Evolutionary conservation across 64 coral and sea anemone genomes (phyloP).

Genomic region (Trachythela sp.): DNA sequence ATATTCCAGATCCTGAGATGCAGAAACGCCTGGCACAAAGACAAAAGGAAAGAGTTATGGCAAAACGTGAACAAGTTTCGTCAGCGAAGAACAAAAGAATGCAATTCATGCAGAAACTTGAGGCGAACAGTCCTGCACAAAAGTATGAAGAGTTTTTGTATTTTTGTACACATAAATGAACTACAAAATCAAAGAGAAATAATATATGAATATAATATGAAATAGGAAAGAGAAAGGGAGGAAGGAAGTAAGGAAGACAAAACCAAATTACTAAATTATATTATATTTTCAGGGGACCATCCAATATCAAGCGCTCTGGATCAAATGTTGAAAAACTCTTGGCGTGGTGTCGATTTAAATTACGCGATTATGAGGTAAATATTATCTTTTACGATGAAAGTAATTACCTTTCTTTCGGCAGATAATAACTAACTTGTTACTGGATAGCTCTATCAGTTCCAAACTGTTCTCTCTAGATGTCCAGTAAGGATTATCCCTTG

Average conservation of each 20-base stretch:
- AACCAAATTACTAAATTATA: neutral
- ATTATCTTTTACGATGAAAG: neutral
- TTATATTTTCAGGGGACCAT: neutral
- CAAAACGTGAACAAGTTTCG: slow-evolving; percentile 35
- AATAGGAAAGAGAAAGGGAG: neutral
- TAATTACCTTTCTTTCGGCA: too few species aligned
- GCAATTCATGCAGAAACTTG: slow-evolving; percentile 60
- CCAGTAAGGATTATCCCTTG: too few species aligned
- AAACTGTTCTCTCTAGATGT: too few species aligned
- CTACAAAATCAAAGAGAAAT: too few species aligned
- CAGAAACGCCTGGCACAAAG: slow-evolving; percentile 42
- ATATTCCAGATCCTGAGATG: slow-evolving; percentile 24
- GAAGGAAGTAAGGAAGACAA: neutral
- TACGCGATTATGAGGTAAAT: slow-evolving; percentile 54
- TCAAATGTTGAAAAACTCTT: slow-evolving; percentile 49
- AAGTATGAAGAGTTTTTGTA: neutral
- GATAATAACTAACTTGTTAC: too few species aligned
- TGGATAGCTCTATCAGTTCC: too few species aligned
- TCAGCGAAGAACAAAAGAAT: slow-evolving; percentile 51
- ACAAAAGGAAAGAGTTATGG: slow-evolving; percentile 54
- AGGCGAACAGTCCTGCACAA: slow-evolving; percentile 43
- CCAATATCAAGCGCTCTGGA: neutral
- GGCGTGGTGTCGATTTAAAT: slow-evolving; percentile 67
- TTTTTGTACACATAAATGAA: neutral
- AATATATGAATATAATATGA: too few species aligned